Base-by-base conservation (phyloP, 2,888 invertebrate genomes). In the Drosophila imparisetae region DNA sequence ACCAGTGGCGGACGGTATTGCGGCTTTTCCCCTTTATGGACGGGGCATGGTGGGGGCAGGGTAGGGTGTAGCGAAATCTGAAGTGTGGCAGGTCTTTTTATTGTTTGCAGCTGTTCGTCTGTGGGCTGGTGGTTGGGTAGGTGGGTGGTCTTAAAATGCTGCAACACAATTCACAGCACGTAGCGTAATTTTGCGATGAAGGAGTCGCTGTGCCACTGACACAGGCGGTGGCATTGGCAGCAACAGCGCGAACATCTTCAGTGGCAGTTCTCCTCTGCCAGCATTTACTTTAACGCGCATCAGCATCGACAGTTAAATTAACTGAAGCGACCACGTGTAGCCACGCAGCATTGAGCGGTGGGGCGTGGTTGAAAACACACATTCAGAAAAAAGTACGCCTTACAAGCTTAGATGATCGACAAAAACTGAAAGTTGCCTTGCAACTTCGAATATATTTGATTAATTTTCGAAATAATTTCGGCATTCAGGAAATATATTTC, bases 101-200 rank as follows among this genome's bases (percentile, higher is more conserved):
- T 84, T 89, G 85, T 83, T 80, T 83, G 84, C 86, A 78, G 80
- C 78, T 79, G 79, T 57, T 57, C 21, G 38, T 55, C 29, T 15
- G 38, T 38, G 27, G 0, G 15, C 29, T 40, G 59, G 30, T n/a
- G 24, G 38, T 29, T 8, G 48, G 67, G 54, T 52, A n/a, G 15
- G 11, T 15, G 36, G 52, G n/a, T 10, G 49, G 27, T 84, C 82
- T 86, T 86, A 80, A 89, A 86, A 86, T 77, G 82, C 84, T 86
- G 86, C 86, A 89, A 72, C 80, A 84, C 77, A 89, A 86, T 86
- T 89, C 86, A 84, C 79, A 81, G 89, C 86, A 86, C 86, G 86
- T 86, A 86, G 67, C 73, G 79, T 74, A 86, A 86, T 89, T 89
- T 84, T 72, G 76, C 73, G 73, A 78, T 81, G 78, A 81, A 84